phyloP scores from a whole-genome alignment of 2,113 vertebrate species.

The Pao palembangensis region DNA sequence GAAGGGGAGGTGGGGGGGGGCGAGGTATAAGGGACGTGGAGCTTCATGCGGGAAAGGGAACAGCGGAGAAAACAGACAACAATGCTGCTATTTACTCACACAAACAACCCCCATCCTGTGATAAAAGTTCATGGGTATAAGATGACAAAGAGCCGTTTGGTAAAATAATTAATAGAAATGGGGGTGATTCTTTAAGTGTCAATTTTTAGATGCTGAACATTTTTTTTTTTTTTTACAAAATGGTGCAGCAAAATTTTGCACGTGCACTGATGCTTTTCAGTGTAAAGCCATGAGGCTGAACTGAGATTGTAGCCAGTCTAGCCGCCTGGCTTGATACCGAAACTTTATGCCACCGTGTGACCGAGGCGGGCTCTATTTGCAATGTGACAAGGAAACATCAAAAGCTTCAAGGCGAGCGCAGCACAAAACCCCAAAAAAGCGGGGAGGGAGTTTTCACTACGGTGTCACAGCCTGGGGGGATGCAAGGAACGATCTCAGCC shows the following conservation, averaged over 20 bases:
- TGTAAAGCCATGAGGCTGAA: too few species aligned
- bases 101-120: slow-evolving; percentile 68
- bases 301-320: too few species aligned
- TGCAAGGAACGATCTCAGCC: slow-evolving; percentile 39
- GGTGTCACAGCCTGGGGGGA: slow-evolving; percentile 59
- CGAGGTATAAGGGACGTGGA: slow-evolving; percentile 23
- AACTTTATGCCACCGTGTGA: slow-evolving; percentile 15
- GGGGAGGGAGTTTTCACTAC: slow-evolving; percentile 63
- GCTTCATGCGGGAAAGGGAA: slow-evolving; percentile 70
- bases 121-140: slow-evolving; percentile 57
- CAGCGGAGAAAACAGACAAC: slow-evolving; percentile 68
- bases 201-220: too few species aligned
- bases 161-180: slow-evolving; percentile 9
- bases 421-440: slow-evolving; percentile 38
- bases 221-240: too few species aligned
- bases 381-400: slow-evolving; percentile 55
- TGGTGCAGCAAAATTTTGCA: too few species aligned
- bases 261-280: too few species aligned
- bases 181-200: background rate
- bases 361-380: slow-evolving; percentile 29
- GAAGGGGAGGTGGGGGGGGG: slow-evolving; percentile 18
- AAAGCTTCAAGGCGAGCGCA: slow-evolving; percentile 49
- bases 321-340: too few species aligned
- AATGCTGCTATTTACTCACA: slow-evolving; percentile 69
- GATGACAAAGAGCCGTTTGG: slow-evolving; percentile 20